Evolutionary conservation across 2,113 vertebrate genomes (phyloP).

Genomic region (Eolophus roseicapilla): DNA sequence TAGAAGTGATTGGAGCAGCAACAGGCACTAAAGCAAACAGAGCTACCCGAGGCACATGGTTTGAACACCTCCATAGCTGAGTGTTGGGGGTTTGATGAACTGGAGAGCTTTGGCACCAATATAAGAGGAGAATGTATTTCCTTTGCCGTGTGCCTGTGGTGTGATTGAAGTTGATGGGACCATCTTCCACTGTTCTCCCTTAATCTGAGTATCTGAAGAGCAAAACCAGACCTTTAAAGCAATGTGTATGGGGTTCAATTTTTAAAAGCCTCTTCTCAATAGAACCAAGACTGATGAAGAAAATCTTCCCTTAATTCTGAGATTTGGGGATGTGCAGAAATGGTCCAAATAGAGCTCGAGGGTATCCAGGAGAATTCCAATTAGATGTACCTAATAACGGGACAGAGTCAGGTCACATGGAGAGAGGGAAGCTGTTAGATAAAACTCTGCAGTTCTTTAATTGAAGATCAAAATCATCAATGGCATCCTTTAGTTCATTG

Average conservation of each 20-base stretch:
- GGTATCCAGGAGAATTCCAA: slow-evolving; percentile 7
- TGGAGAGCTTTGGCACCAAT: background rate
- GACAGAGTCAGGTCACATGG: background rate
- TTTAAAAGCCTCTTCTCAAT: background rate
- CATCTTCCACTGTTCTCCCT: background rate
- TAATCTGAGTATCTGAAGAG: no score
- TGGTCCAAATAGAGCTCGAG: background rate
- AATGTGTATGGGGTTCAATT: accelerated
- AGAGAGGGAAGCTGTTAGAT: background rate
- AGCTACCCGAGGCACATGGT: background rate
- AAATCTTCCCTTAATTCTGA: background rate
- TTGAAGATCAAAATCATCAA: background rate
- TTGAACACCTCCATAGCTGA: background rate
- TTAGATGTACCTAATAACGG: background rate
- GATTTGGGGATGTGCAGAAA: background rate
- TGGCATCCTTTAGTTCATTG: background rate
- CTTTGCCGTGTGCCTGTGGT: no score
- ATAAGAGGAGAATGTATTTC: background rate
- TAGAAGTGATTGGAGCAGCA: background rate
- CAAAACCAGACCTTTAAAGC: background rate
- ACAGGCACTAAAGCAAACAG: background rate
- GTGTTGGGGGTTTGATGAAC: background rate
- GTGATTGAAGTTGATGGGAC: background rate
- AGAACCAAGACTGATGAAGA: background rate
- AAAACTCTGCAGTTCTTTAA: background rate